A percentile compares a stretch with the other conserved stretches of the same genome.
These are phyloP conservation scores for Drosophila kanekoi DNA, from an alignment of 2,888 invertebrate genomes.

Conservation along the genomic window DNA sequence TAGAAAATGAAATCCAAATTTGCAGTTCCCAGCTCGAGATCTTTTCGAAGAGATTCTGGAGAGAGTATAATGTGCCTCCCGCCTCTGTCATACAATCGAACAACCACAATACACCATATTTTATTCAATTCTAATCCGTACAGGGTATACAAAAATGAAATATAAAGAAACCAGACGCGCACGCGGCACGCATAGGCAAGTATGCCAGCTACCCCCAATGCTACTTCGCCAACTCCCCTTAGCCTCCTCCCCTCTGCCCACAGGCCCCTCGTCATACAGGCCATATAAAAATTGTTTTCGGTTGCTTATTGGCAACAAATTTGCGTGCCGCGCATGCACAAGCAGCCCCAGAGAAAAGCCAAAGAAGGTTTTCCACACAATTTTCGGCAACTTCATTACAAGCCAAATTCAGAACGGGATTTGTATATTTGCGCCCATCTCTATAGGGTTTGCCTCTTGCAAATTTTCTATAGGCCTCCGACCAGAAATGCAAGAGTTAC, in stretches of 20 bases:
- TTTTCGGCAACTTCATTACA: constrained; percentile 64
- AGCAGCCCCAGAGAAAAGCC: constrained; percentile 11
- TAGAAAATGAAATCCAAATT: too few species aligned
- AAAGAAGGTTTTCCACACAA: constrained; percentile 19
- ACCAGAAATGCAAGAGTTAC: constrained; percentile 12
- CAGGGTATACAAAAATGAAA: constrained; percentile 33
- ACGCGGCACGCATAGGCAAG: constrained; percentile 72
- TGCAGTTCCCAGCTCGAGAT: too few species aligned
- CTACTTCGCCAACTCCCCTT: not conserved
- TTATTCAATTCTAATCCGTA: not conserved
- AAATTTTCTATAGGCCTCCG: constrained; percentile 3
- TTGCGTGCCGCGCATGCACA: constrained; percentile 72
- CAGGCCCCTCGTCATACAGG: not conserved
- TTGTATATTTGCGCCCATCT: constrained; percentile 11
- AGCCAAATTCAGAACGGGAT: constrained; percentile 42
- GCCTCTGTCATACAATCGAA: not conserved
- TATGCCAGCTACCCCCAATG: constrained; percentile 24
- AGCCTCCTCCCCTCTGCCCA: too few species aligned
- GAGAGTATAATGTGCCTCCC: too few species aligned
- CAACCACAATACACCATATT: not conserved
- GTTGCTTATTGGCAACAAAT: constrained; percentile 79
- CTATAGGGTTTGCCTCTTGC: not conserved
- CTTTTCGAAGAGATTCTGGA: too few species aligned
- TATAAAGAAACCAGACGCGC: constrained; percentile 45
- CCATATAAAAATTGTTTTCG: constrained; percentile 76